Percentiles rank a stretch among this genome's conserved stretches.
Evolutionary conservation across 2,797 vertebrate species (phyloP).

Genomic region (Streptopelia turtur): DNA sequence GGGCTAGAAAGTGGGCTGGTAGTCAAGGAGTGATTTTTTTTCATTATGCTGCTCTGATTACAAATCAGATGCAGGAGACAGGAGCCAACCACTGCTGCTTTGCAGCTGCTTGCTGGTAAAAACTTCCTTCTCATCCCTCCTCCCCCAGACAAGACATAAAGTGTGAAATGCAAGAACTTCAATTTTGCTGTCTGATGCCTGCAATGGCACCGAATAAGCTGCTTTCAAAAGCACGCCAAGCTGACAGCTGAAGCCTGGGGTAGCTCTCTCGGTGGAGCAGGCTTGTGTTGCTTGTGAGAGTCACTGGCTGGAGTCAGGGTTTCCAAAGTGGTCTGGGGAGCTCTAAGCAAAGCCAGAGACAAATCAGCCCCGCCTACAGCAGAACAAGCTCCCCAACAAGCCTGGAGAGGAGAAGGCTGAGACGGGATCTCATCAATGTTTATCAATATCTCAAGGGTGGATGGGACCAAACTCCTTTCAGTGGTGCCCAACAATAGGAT

Average conservation of each 20-base stretch:
- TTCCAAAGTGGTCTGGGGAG: not conserved
- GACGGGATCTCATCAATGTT: no score
- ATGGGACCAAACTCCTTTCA: no score
- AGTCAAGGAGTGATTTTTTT: not conserved
- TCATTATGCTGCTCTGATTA: not conserved
- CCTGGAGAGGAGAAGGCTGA: no score
- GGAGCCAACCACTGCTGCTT: not conserved
- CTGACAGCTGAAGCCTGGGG: not conserved
- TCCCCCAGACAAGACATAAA: constrained; percentile 23
- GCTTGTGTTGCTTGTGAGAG: not conserved
- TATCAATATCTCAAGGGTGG: no score
- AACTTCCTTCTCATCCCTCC: not conserved
- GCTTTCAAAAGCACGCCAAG: not conserved
- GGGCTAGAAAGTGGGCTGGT: not conserved
- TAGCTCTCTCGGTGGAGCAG: not conserved
- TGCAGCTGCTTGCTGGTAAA: constrained; percentile 49
- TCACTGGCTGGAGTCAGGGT: not conserved
- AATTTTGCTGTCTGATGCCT: not conserved
- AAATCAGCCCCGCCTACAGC: not conserved
- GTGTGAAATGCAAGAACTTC: not conserved
- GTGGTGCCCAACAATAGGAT: no score
- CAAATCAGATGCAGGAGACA: not conserved
- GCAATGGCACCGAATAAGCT: not conserved
- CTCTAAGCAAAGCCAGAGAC: not conserved
- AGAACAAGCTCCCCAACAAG: not conserved